These are phyloP conservation scores for Papilio aristodemus DNA, from an alignment of 1,140 invertebrate genomes.

Conservation along the genomic window DNA sequence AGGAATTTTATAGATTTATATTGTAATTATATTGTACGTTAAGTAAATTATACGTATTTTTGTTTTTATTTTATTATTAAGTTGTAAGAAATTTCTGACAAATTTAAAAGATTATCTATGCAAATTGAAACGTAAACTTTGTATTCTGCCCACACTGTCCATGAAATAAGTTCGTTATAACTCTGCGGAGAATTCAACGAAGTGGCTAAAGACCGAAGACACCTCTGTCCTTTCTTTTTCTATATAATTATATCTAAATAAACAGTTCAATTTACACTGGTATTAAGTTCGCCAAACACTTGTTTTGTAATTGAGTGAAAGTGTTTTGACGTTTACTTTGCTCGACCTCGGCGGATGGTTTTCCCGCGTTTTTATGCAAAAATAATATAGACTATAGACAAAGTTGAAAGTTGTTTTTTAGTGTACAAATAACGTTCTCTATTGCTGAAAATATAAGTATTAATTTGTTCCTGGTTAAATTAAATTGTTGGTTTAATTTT, in stretches of 20 bases:
- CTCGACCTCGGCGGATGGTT: not conserved
- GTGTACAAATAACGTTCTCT: not conserved
- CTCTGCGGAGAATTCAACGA: not conserved
- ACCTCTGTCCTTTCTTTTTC: not conserved
- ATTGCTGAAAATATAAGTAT: too few species aligned
- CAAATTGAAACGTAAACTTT: conserved; percentile 2
- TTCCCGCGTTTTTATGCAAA: conserved; percentile 13
- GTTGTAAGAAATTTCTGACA: not conserved
- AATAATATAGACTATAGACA: not conserved
- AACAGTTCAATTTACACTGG: conserved; percentile 13
- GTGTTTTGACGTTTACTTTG: not conserved
- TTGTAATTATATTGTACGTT: too few species aligned
- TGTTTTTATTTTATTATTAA: too few species aligned
- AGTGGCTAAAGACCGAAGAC: not conserved
- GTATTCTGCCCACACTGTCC: not conserved
- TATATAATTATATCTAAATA: not conserved
- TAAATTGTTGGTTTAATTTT: too few species aligned
- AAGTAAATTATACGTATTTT: too few species aligned
- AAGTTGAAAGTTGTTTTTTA: conserved; percentile 8
- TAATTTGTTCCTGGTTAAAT: too few species aligned
- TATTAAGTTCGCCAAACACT: not conserved
- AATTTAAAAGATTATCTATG: not conserved
- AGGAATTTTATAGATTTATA: too few species aligned
- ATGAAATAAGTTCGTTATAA: conserved; percentile 9
- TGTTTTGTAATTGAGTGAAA: conserved; percentile 16